Evolutionary conservation across 2,888 invertebrate genomes (phyloP).

Genomic region (Caenorhabditis panamensis): DNA sequence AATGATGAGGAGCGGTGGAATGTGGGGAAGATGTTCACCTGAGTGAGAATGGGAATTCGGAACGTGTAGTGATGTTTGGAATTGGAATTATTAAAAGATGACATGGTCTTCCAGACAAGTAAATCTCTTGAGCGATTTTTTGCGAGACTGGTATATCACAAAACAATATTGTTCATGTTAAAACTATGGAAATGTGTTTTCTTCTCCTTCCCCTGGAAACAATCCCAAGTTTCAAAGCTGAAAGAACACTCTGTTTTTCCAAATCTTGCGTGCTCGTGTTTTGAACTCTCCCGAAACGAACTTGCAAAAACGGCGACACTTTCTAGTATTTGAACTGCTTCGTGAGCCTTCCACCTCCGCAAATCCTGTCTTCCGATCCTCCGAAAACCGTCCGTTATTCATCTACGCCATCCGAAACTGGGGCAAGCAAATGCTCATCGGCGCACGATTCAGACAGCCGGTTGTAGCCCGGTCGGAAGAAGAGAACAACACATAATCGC

Average conservation of each 20-base stretch:
- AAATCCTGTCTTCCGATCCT: slow-evolving; percentile 39
- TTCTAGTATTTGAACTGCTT: slow-evolving; percentile 15
- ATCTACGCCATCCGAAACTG: slow-evolving; percentile 30
- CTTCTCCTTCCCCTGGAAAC: too few relatives aligned
- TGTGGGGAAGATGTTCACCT: not conserved
- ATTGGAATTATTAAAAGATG: too few relatives aligned
- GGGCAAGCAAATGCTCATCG: slow-evolving; percentile 48
- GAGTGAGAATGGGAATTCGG: too few relatives aligned
- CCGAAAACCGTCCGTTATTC: slow-evolving; percentile 13
- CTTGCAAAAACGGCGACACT: not conserved
- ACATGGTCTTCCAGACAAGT: too few relatives aligned
- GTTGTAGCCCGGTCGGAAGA: not conserved
- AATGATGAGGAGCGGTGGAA: not conserved
- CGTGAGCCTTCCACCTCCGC: slow-evolving; percentile 40
- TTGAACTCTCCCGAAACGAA: not conserved
- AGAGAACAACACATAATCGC: slow-evolving; percentile 14
- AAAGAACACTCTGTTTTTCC: too few relatives aligned
- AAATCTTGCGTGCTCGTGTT: not conserved
- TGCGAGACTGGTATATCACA: too few relatives aligned
- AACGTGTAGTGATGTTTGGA: too few relatives aligned
- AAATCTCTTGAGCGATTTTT: too few relatives aligned
- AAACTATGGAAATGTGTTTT: too few relatives aligned
- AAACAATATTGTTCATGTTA: too few relatives aligned
- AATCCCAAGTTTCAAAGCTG: not conserved
- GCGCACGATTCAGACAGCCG: slow-evolving; percentile 25